A percentile compares a stretch with the other conserved stretches of the same genome.
These are phyloP conservation scores for Pipistrellus pipistrellus DNA, from an alignment of 2,797 vertebrate species.

Conservation along the genomic window DNA sequence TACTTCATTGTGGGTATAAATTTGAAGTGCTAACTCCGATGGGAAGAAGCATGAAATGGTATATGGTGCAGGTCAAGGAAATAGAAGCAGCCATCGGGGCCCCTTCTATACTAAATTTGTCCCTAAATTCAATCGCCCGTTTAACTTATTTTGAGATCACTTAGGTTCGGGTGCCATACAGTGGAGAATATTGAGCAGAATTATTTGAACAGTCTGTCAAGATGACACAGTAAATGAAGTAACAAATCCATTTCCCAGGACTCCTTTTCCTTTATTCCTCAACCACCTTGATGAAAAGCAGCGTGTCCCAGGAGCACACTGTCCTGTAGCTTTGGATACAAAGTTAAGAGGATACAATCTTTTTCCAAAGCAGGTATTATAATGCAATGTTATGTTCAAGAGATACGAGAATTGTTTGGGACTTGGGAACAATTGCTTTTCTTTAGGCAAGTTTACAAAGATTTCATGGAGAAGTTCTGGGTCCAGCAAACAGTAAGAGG, in stretches of 20 bases:
- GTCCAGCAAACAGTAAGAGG: background rate
- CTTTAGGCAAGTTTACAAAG: slow-evolving; percentile 2
- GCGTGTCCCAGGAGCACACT: background rate
- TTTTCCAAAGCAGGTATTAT: background rate
- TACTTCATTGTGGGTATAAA: background rate
- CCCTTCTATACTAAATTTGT: background rate
- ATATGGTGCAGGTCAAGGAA: background rate
- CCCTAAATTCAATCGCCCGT: background rate
- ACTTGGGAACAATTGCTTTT: background rate
- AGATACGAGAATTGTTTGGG: background rate
- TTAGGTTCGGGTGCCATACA: background rate
- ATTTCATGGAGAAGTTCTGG: background rate
- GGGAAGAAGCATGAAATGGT: background rate
- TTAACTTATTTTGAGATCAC: slow-evolving; percentile 27
- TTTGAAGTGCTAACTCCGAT: background rate
- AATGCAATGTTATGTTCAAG: background rate
- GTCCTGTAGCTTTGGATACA: slow-evolving; percentile 47
- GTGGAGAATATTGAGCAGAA: slow-evolving; percentile 20
- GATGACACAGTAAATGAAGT: slow-evolving; percentile 37
- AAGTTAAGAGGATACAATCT: slow-evolving; percentile 21
- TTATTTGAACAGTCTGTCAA: slow-evolving; percentile 40
- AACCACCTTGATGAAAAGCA: slow-evolving; percentile 1
- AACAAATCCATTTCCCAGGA: background rate
- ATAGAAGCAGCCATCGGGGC: background rate
- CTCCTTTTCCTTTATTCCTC: slow-evolving; percentile 47